Evolutionary conservation across 2,888 invertebrate genomes (phyloP), one percentile per base, ranked within the genome.

Genomic region (Muscina levida): DNA sequence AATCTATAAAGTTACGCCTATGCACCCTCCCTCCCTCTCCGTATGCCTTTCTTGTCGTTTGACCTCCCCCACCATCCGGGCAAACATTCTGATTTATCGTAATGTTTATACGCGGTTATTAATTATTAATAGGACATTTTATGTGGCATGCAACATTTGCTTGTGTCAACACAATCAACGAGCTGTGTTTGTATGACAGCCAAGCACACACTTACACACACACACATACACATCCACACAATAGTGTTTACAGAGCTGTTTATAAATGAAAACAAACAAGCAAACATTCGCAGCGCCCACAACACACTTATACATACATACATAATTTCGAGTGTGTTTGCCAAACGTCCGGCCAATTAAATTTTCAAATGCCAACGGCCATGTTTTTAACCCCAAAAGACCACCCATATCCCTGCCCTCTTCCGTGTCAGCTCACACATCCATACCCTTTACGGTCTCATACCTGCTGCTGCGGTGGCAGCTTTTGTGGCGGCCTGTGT

Each of bases 31-130:
- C 24, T 42, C n/a, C 17, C 15, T 46, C 24, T 39, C 53, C 19
- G 31, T 8, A 3, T 8, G 4, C 31, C 31, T 31, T 31, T 31
- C 31, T n/a, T n/a, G 31, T 8, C 31, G 8, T 31, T 31, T 31
- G 24, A 56, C 31, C 13, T 51, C 3, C 24, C 37, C 17, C 13
- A 4, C 31, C 59, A 42, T 15, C 62, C 39, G 37, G 68, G 70
- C 66, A 71, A 74, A 75, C 46, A 59, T 72, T 13, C 56, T 77
- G 77, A 77, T 77, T 65, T 65, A 42, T 19, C 74, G 72, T 72
- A 72, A 59, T 81, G 72, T 81, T 81, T 81, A 68, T 71, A 74
- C 81, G 77, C 81, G 77, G 62, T 77, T 74, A 77, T 81, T 81
- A 81, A 74, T 77, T 68, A 77, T 81, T 77, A 81, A 77, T 77